Evolutionary conservation across 2,797 vertebrate species (phyloP).

Genomic region (Perodicticus potto): DNA sequence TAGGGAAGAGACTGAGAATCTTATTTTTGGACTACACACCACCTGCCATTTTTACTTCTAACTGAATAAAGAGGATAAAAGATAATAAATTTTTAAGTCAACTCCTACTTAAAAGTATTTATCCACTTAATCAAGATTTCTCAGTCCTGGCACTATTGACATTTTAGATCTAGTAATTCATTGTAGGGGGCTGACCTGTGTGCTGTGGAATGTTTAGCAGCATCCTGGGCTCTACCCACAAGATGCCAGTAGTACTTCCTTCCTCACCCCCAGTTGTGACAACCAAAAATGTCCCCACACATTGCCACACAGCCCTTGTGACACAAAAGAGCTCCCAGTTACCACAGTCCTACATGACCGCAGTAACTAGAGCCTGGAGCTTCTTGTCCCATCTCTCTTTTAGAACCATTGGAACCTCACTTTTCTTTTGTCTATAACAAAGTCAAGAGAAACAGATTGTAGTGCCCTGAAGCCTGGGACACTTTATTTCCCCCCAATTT

Average conservation of each 20-base stretch:
- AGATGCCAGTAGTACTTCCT: background rate
- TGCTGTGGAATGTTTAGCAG: background rate
- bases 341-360: background rate
- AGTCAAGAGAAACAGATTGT: background rate
- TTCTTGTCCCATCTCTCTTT: background rate
- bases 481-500: background rate
- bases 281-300: background rate
- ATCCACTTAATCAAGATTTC: background rate
- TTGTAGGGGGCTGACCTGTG: background rate
- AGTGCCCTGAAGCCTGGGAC: background rate
- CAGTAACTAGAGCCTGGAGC: too few relatives aligned
- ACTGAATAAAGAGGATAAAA: background rate
- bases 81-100: background rate
- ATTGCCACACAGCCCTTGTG: background rate
- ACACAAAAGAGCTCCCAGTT: background rate
- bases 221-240: background rate
- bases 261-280: background rate
- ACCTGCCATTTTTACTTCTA: background rate
- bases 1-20: background rate
- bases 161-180: background rate
- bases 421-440: background rate
- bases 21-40: background rate
- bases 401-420: background rate
- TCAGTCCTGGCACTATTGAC: background rate
- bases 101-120: background rate